Percentiles rank a stretch among this genome's conserved stretches.
These are phyloP conservation scores for Stichopus horrens DNA, from an alignment of 53 echinoderm and acorn worm species.

Conservation along the genomic window DNA sequence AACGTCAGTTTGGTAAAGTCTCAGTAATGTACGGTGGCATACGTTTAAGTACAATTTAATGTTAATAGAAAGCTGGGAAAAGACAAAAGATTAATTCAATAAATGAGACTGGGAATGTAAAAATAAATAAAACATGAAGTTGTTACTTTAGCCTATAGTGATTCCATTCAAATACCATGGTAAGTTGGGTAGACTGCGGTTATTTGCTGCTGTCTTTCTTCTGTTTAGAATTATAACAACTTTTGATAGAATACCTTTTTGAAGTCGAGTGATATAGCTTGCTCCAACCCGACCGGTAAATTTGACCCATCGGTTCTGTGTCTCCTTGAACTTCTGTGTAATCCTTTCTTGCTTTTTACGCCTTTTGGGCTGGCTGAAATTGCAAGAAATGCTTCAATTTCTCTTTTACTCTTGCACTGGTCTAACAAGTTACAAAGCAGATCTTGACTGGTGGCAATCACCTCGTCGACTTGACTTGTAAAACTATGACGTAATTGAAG, in stretches of 20 bases:
- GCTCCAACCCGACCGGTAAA: slow-evolving; percentile 8
- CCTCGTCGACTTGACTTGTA: slow-evolving; percentile 10
- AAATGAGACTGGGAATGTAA: too few relatives aligned
- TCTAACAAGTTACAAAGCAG: slow-evolving; percentile 10
- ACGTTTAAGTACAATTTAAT: too few relatives aligned
- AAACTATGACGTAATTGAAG: neutral
- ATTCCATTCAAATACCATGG: too few relatives aligned
- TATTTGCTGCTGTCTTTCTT: too few relatives aligned
- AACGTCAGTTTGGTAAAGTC: too few relatives aligned
- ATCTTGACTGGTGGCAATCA: slow-evolving; percentile 1
- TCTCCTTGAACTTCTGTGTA: neutral
- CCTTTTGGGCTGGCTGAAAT: neutral
- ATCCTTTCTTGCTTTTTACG: neutral
- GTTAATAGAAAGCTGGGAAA: too few relatives aligned
- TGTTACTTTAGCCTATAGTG: too few relatives aligned
- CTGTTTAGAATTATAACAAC: too few relatives aligned
- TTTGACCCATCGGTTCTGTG: neutral
- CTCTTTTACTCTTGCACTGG: slow-evolving; percentile 33
- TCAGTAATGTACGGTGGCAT: too few relatives aligned
- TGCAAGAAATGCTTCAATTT: slow-evolving; percentile 32
- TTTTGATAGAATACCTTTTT: slow-evolving; percentile 19
- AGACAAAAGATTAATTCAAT: too few relatives aligned
- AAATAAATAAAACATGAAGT: too few relatives aligned
- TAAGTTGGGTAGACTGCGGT: too few relatives aligned
- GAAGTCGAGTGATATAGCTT: neutral